Conservation (phyloP, 1,140 invertebrate species). For the Riptortus pedestris region DNA sequence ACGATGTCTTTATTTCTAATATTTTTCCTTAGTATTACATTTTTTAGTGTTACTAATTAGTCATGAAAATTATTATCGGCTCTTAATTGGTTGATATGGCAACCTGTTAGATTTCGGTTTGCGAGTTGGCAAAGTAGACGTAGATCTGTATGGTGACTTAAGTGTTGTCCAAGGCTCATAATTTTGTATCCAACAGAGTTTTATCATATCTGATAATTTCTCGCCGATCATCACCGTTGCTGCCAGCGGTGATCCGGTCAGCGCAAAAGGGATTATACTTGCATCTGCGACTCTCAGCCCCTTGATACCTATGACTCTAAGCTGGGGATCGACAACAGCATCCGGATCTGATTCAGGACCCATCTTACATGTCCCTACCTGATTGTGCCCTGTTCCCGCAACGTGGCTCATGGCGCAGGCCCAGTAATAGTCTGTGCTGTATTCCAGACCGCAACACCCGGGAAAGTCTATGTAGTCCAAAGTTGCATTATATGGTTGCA, state of each 20-base stretch:
- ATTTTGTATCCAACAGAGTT: slow-evolving; percentile 43
- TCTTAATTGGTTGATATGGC: too few species aligned
- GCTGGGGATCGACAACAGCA: slow-evolving; percentile 53
- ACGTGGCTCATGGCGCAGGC: slow-evolving; percentile 32
- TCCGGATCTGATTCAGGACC: slow-evolving; percentile 48
- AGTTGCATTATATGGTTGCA: slow-evolving; percentile 40
- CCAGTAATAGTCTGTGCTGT: slow-evolving; percentile 38
- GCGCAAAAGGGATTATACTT: slow-evolving; percentile 63
- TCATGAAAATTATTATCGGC: too few species aligned
- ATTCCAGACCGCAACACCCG: slow-evolving; percentile 25
- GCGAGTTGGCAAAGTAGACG: too few species aligned
- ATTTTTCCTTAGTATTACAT: too few species aligned
- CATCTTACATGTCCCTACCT: slow-evolving; percentile 68
- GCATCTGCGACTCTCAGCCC: slow-evolving; percentile 66
- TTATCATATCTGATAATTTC: slow-evolving; percentile 62
- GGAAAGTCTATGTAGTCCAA: slow-evolving; percentile 3
- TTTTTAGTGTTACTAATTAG: too few species aligned
- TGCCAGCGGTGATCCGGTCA: slow-evolving; percentile 64
- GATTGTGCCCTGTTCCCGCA: slow-evolving; percentile 46
- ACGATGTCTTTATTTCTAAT: too few species aligned
- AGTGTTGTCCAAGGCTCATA: neutral
- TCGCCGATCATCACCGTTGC: slow-evolving; percentile 67
- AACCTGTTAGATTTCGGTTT: too few species aligned
- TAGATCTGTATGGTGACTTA: neutral
- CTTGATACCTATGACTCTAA: slow-evolving; percentile 53